Evolutionary conservation across 2,113 vertebrate genomes (phyloP).

Genomic region (Ptilonorhynchus violaceus): DNA sequence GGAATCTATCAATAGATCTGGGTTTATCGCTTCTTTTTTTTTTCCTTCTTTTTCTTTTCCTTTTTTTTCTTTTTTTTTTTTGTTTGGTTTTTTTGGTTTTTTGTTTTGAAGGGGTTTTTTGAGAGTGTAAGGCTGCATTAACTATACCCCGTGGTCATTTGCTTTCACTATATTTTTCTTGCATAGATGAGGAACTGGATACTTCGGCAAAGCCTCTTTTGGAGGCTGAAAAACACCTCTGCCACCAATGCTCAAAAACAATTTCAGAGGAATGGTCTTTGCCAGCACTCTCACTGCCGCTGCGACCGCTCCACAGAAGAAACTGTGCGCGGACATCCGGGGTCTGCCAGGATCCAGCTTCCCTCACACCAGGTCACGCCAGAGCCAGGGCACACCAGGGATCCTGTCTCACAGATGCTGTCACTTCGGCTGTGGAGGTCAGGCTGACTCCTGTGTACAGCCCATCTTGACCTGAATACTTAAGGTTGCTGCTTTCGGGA

Average conservation of each 20-base stretch:
- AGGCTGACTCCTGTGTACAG: constrained; percentile 88
- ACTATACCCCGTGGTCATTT: not conserved
- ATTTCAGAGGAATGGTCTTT: constrained; percentile 51
- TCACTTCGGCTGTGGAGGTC: constrained; percentile 85
- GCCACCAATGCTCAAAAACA: constrained; percentile 70
- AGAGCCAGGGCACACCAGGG: constrained; percentile 93
- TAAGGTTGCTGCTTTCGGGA: constrained; percentile 80
- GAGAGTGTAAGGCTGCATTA: not conserved
- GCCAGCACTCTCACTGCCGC: constrained; percentile 31
- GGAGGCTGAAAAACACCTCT: constrained; percentile 48
- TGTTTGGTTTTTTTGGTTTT: not conserved
- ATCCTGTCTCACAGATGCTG: constrained; percentile 86
- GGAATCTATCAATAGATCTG: constrained; percentile 1
- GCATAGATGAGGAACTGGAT: constrained; percentile 56
- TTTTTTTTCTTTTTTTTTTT: no score
- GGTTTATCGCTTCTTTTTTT: not conserved
- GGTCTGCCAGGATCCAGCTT: constrained; percentile 39
- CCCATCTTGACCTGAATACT: constrained; percentile 89
- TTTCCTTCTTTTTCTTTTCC: accelerated
- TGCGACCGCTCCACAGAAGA: not conserved
- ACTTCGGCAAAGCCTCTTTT: constrained; percentile 23
- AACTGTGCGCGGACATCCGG: not conserved
- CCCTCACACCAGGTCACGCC: constrained; percentile 75
- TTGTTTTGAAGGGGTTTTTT: not conserved
- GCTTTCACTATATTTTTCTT: constrained; percentile 58